These are phyloP conservation scores for Ciconia nigra DNA, from an alignment of 2,797 vertebrate genomes.

Conservation along the genomic window DNA sequence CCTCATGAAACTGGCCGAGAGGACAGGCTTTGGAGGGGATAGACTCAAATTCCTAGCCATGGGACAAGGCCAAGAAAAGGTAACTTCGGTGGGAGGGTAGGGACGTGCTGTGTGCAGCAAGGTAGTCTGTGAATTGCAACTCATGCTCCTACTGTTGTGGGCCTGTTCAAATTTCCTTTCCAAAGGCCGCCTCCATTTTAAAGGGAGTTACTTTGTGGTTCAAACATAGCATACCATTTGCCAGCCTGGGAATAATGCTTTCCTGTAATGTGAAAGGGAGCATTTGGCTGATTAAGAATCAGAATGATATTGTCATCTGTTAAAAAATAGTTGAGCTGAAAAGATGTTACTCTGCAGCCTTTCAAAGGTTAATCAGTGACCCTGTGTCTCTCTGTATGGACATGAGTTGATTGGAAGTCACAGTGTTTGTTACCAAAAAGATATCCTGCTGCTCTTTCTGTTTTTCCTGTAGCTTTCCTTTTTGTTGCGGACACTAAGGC, in stretches of 20 bases:
- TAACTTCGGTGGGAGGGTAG: slow-evolving; percentile 36
- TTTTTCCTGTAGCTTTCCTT: neutral
- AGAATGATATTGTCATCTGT: neutral
- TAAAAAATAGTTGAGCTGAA: neutral
- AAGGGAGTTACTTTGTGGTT: neutral
- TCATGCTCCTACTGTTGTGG: neutral
- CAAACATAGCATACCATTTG: neutral
- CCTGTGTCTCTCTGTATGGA: neutral
- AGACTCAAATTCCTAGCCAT: slow-evolving; percentile 93
- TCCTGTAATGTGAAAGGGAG: neutral
- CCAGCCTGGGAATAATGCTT: neutral
- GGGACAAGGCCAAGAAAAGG: slow-evolving; percentile 98
- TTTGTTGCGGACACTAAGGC: neutral
- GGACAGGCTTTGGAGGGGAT: slow-evolving; percentile 82
- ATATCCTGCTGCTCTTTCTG: neutral
- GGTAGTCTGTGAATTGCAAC: neutral
- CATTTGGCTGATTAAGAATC: neutral
- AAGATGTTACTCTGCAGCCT: neutral
- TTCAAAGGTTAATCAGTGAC: neutral
- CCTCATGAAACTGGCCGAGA: slow-evolving; percentile 90
- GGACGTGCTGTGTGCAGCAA: neutral
- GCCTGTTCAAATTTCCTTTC: neutral
- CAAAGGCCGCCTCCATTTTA: neutral
- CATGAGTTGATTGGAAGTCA: neutral
- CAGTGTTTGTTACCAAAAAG: neutral